Conservation (phyloP, 64 coral and sea anemone species). For the Dendronephthya gigantea region DNA sequence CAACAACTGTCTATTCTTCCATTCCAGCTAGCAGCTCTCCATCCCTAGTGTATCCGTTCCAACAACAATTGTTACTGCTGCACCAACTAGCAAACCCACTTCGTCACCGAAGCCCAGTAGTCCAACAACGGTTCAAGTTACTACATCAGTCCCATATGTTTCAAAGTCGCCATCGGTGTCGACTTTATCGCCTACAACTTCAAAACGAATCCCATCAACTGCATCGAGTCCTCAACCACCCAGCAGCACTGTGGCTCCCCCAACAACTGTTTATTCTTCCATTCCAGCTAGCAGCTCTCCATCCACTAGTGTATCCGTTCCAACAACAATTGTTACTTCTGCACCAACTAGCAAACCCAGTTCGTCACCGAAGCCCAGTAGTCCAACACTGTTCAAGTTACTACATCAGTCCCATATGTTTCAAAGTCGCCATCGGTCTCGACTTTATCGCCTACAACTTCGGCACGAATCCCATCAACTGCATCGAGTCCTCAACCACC, state of each 20-base stretch:
- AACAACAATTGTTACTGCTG: background rate
- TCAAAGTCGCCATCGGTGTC: slow-evolving; percentile 30
- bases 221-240: slow-evolving; percentile 9
- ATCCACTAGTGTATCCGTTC: background rate
- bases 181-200: background rate
- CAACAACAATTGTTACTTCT: slow-evolving; percentile 19
- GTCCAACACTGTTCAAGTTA: background rate
- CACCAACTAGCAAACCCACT: no score
- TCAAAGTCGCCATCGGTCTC: background rate
- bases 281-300: background rate
- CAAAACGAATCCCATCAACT: background rate
- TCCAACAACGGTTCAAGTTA: no score
- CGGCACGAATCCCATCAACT: background rate
- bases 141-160: background rate
- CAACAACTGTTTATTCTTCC: slow-evolving; percentile 12
- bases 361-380: background rate
- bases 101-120: no score
- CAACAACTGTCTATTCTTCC: no score
- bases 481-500: background rate
- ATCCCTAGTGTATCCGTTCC: no score
- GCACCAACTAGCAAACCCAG: background rate
- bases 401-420: background rate
- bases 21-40: no score
- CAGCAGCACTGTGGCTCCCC: slow-evolving; percentile 9
- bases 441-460: background rate